Evolutionary conservation across 1,140 invertebrate species (phyloP).

Genomic region (Cyclargus thomasi): DNA sequence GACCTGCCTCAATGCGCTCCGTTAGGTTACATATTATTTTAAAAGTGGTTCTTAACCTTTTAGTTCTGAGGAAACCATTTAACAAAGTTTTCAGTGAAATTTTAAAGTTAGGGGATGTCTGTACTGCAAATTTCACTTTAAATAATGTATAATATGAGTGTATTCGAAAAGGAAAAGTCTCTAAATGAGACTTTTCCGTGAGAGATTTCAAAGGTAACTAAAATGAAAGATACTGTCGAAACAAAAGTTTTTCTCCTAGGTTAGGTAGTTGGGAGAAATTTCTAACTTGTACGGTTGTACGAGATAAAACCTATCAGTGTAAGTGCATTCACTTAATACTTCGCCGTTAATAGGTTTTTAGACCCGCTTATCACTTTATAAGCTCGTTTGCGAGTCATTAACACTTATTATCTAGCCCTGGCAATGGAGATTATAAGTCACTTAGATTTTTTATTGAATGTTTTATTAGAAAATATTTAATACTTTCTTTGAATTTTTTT

Average conservation of each 20-base stretch:
- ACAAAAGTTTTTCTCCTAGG: neutral
- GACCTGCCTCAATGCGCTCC: too few relatives aligned
- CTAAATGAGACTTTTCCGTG: too few relatives aligned
- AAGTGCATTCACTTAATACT: slow-evolving; percentile 3
- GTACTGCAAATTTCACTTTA: too few relatives aligned
- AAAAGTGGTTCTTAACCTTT: too few relatives aligned
- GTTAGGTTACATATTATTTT: too few relatives aligned
- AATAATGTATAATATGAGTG: too few relatives aligned
- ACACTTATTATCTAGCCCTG: neutral
- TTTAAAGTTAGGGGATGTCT: too few relatives aligned
- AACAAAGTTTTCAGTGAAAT: too few relatives aligned
- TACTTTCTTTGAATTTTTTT: neutral
- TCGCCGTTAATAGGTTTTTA: neutral
- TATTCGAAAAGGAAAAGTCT: too few relatives aligned
- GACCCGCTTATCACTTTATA: slow-evolving; percentile 8
- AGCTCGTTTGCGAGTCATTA: slow-evolving; percentile 2
- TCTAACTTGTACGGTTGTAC: neutral
- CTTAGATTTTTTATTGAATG: neutral
- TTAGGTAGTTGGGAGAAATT: neutral
- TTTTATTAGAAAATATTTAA: slow-evolving; percentile 2
- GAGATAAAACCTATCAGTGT: neutral
- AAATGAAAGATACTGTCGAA: neutral
- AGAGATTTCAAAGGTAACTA: too few relatives aligned
- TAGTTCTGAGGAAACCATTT: too few relatives aligned
- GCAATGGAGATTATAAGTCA: neutral